Percentiles rank a stretch among this genome's conserved stretches.
Conservation (phyloP, 2,797 vertebrate genomes). For the Saxicola maurus region DNA sequence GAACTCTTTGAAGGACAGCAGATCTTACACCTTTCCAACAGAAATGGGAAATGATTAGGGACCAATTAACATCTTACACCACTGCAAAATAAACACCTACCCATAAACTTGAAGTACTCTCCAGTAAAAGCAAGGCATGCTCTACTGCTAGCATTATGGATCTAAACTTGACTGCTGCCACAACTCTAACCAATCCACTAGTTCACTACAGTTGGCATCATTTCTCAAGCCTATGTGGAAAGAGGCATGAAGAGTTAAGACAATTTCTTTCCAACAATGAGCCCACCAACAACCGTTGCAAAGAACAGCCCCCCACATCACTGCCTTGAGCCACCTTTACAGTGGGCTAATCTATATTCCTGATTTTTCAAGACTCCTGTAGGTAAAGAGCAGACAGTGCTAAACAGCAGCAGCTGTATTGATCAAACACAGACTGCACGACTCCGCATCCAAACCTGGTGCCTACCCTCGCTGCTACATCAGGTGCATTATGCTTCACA, state of each 20-base stretch:
- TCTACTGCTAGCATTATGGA: neutral
- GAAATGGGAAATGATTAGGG: neutral
- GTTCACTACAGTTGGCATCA: rapidly evolving
- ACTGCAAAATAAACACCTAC: neutral
- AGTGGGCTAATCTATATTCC: neutral
- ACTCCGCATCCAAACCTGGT: neutral
- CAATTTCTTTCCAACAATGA: neutral
- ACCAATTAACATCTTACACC: neutral
- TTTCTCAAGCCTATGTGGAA: neutral
- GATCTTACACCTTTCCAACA: neutral
- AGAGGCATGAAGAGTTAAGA: neutral
- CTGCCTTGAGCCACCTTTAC: neutral
- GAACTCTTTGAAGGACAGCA: neutral
- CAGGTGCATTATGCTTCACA: rapidly evolving
- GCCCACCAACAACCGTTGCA: neutral
- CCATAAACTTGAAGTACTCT: neutral
- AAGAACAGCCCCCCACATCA: neutral
- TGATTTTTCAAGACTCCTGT: neutral
- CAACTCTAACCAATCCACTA: neutral
- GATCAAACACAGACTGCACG: neutral
- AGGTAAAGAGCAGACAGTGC: neutral
- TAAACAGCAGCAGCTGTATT: neutral
- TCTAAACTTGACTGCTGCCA: neutral
- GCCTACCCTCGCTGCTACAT: neutral
- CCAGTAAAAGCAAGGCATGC: neutral